Base-by-base conservation (phyloP, 2,113 vertebrate genomes). In the Corydoras sp. region DNA sequence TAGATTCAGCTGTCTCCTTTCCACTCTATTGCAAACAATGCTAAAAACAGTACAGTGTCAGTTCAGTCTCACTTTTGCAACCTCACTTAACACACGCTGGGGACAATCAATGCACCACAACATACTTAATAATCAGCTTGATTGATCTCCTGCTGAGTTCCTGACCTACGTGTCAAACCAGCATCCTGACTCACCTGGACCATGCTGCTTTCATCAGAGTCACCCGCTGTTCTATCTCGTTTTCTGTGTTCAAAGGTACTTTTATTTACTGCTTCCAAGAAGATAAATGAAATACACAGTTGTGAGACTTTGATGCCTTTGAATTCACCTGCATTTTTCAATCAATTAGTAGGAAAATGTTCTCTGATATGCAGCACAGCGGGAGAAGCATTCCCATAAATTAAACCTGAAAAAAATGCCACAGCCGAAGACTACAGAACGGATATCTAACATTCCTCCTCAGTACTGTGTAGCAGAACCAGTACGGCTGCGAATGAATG, bases 91-190 rank as follows among this genome's bases (percentile, higher is more conserved):
- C 61, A 50, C 77, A 69, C 8, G 73, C 77, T 72, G 73, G 56
- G 77, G 65, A 59, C 71, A 72, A 76, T 79, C 69, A 79, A 79
- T 79, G 69, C 65, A 30, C 77, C 66, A 69, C 73, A 69, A 69
- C 73, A 69, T 68, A 76, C 69, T 79, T 76, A 76, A 79, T 79
- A 75, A 79, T 79, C 61, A 74, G 69, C 69, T 65, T 79, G 77
- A 79, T 79, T 79, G 77, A 79, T 79, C 65, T 68, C 77, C 73
- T 62, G 65, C 64, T 18, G 65, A 72, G 73, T 63, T 75, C 71
- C 70, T 68, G 71, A 72, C 73, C 73, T 79, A 65, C 56, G 49
- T 29, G 56, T 61, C 62, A 35, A 55, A 59, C 32, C 30, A 50
- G 4, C 77, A 75, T 76, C 73, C 77, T 79, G 69, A 68, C 65